Percentiles rank a stretch among this genome's conserved stretches.
phyloP scores from a whole-genome alignment of 2,888 invertebrate species.

The Nemotelus pantherinus region DNA sequence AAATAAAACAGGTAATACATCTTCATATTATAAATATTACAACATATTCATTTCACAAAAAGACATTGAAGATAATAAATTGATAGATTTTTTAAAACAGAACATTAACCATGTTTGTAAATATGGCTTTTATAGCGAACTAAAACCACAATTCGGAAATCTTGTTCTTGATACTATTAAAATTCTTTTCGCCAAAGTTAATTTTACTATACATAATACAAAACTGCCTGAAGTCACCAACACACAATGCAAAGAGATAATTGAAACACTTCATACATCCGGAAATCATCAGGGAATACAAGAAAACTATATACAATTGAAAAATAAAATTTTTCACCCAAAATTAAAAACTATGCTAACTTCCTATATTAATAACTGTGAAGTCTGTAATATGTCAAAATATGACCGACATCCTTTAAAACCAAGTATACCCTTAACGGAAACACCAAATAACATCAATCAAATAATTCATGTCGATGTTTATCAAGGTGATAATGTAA shows the following conservation, averaged over 20 bases:
- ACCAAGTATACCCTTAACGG: too few relatives aligned
- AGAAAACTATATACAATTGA: not conserved
- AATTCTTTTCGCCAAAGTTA: not conserved
- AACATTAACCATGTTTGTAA: not conserved
- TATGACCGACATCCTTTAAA: too few relatives aligned
- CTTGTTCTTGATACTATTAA: not conserved
- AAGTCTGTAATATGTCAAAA: too few relatives aligned
- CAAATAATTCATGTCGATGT: too few relatives aligned
- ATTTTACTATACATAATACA: not conserved
- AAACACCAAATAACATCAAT: too few relatives aligned
- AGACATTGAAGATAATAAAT: not conserved
- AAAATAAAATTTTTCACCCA: not conserved
- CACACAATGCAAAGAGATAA: constrained; percentile 1
- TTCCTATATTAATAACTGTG: too few relatives aligned
- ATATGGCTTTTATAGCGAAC: not conserved
- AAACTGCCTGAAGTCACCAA: not conserved
- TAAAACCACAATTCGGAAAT: not conserved
- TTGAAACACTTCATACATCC: not conserved
- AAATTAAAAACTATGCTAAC: too few relatives aligned
- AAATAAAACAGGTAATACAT: not conserved
- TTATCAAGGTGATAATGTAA: too few relatives aligned
- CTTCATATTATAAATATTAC: not conserved
- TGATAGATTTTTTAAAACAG: not conserved
- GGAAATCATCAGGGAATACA: not conserved
- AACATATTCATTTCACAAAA: not conserved